Base-by-base conservation (phyloP, 2,888 invertebrate genomes). In the Mantis religiosa region DNA sequence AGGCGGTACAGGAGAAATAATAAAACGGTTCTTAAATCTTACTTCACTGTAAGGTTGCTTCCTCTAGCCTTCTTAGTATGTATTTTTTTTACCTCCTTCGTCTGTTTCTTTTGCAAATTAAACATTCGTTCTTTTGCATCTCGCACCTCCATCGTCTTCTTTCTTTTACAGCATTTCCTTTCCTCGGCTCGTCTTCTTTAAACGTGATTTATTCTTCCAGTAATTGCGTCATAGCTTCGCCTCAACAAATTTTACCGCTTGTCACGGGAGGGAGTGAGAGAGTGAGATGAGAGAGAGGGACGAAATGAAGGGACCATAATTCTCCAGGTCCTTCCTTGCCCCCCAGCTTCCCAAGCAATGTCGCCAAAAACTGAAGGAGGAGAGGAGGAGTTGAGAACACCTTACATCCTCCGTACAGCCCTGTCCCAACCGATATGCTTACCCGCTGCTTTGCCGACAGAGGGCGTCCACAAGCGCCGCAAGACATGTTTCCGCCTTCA, bases 211-310 rank as follows among this genome's bases (percentile, higher is more conserved):
- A 88, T 89, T 83, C 82, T 28, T 85, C 71, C 86, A 83, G 87
- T 88, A 88, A 89, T 88, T 88, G 85, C 89, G 88, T 89, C 89
- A 86, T 88, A 85, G 88, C 88, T 88, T 85, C 87, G 87, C 87
- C 89, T 88, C 82, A 85, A 85, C 89, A 89, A 89, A 89, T 87
- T 89, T 85, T 82, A 88, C 89, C 83, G 88, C 89, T 88, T 89
- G 89, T 88, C 89, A 89, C 28, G 89, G 54, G 20, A 71, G 54
- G 25, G 25, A 71, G 54, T 20, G 54, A 71, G 54, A 71, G 20
- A 71, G 25, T 71, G 54, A 71, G 25, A 71, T 71, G 54, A 71
- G 54, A 71, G 54, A 87, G 85, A 82, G 89, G 83, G 85, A 83
- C 82, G 28, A 84, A 89, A 85, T 89, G 86, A 89, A 82, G 83